Conservation (phyloP, 2,888 invertebrate species). For the Eristalis arbustorum region DNA sequence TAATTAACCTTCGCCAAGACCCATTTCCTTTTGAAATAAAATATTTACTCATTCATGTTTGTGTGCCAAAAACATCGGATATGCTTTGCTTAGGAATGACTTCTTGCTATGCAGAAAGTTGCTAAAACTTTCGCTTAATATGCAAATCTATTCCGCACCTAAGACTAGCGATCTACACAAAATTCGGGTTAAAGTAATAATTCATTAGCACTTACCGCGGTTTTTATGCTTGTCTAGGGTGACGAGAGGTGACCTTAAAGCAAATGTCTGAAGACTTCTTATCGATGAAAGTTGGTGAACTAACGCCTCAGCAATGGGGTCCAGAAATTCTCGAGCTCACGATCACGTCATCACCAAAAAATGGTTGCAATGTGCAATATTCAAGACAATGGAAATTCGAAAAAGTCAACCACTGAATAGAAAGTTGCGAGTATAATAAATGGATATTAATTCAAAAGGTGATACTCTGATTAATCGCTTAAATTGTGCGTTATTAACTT, state of each 20-base stretch:
- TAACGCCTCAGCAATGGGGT: not conserved
- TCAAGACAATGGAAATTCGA: not conserved
- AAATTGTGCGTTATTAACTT: not conserved
- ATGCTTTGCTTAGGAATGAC: not conserved
- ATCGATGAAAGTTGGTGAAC: not conserved
- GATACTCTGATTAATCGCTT: not conserved
- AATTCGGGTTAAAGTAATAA: constrained; percentile 9
- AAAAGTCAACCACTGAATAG: not conserved
- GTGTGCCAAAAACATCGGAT: not conserved
- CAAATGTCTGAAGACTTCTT: no score
- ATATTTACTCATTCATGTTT: not conserved
- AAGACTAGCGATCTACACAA: not conserved
- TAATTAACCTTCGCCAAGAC: no score
- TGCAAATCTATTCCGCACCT: constrained; percentile 9
- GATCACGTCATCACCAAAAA: not conserved
- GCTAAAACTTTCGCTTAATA: constrained; percentile 15
- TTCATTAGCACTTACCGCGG: constrained; percentile 12
- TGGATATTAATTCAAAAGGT: not conserved
- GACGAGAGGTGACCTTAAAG: not conserved
- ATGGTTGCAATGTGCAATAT: not conserved
- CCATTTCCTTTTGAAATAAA: not conserved
- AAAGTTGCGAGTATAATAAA: not conserved
- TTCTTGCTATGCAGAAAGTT: not conserved
- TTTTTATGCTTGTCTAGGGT: not conserved
- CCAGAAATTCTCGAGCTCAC: not conserved